Evolutionary conservation across 2,888 invertebrate genomes (phyloP).

Genomic region (Andricus curvator): DNA sequence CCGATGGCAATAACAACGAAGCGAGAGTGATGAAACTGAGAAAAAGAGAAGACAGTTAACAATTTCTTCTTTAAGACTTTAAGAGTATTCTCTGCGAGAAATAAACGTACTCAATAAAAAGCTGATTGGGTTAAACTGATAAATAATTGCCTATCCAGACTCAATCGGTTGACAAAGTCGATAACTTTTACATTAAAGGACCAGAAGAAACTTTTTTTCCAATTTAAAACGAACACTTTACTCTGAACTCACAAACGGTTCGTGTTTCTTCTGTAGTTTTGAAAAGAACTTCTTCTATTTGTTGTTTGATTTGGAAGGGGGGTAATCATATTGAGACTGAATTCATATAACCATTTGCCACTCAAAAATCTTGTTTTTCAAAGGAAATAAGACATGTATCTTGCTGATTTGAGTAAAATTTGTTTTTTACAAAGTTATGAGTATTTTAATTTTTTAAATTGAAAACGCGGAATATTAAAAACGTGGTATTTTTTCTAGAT

Average conservation of each 20-base stretch:
- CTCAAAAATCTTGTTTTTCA: too few relatives aligned
- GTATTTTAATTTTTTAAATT: too few relatives aligned
- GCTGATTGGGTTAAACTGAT: not conserved
- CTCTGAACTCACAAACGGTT: not conserved
- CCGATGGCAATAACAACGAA: constrained; percentile 22
- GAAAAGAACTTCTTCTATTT: too few relatives aligned
- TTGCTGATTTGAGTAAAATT: too few relatives aligned
- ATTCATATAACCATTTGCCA: too few relatives aligned
- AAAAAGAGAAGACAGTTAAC: constrained; percentile 3
- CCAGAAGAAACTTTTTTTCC: not conserved
- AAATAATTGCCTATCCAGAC: constrained; percentile 1
- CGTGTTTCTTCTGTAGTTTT: too few relatives aligned
- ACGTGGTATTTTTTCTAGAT: too few relatives aligned
- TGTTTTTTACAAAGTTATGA: too few relatives aligned
- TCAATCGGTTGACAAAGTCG: not conserved
- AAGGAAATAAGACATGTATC: too few relatives aligned
- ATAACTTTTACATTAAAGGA: not conserved
- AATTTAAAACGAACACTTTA: not conserved
- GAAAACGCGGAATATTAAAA: too few relatives aligned
- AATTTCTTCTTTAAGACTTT: not conserved
- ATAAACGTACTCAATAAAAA: constrained; percentile 1
- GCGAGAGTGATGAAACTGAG: constrained; percentile 10
- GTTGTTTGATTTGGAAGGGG: too few relatives aligned
- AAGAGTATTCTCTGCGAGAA: not conserved
- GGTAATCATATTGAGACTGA: too few relatives aligned